Evolutionary conservation across 1,140 invertebrate species (phyloP), one percentile per base, ranked within the genome.

Genomic region (Orius laevigatus): DNA sequence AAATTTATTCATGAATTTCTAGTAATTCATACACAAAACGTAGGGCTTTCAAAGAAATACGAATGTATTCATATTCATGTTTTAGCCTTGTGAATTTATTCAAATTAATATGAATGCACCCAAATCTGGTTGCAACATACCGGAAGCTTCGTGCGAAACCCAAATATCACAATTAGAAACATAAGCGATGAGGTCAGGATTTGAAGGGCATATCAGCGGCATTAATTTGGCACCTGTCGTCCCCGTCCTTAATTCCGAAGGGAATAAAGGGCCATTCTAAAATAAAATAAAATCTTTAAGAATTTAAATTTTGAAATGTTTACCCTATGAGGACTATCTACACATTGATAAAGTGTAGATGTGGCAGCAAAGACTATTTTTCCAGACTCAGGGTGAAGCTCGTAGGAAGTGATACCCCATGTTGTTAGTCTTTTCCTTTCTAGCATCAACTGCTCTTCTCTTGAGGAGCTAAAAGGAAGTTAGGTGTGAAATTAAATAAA

Each of bases 361-460:
- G 81, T 79, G 52, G 87, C 84, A 34, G 90, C 85, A 66, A 96
- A 95, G 15, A 95, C 77, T 55, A 96, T 77, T 59, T 82, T 79
- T 15, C 87, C 87, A 43, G 78, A 76, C 2, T 72, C 70, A 15
- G 73, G 70, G 59, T 92, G 83, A 38, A 92, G 67, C 60, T 95
- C 88, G 60, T 93, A 97, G 9, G 85, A 85, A 2, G 87, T 92
- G 41, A 97, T 93, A 14, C 93, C 93, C 77, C 86, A 92, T 1
- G 84, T 84, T 0, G 85, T 78, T 8, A 92, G 71, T 53, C 89
- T 67, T 66, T 93, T 92, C 45, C 92, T 69, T 62, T 97, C 92
- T 68, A 84, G 81, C 46, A 93, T 67, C 40, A 96, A 62, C 61
- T 91, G 87, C 61, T 93, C 89, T 64, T 95, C 91, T 51, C 80